Conservation (phyloP, 2,113 vertebrate genomes). For the Cyrtonyx montezumae region DNA sequence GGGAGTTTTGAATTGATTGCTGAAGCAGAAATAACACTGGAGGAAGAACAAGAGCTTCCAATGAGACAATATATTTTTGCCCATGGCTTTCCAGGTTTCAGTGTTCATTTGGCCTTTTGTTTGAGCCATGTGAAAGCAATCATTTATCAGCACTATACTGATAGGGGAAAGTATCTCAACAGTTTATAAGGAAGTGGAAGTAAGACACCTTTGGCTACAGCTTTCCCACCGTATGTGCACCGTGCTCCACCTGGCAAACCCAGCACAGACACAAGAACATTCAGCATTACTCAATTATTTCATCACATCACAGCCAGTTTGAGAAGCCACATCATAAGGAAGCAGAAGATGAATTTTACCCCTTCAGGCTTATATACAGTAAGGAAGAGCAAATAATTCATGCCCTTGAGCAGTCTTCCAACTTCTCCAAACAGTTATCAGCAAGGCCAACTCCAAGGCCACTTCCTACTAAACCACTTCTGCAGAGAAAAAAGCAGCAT, state of each 20-base stretch:
- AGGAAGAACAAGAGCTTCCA: neutral
- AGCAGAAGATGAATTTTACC: slow-evolving; percentile 21
- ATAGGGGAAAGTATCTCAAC: neutral
- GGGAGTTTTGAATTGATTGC: no score
- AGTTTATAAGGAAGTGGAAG: neutral
- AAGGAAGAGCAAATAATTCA: neutral
- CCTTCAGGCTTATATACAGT: slow-evolving; percentile 2
- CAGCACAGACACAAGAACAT: neutral
- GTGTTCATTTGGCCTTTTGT: neutral
- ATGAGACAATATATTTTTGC: neutral
- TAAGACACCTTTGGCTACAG: neutral
- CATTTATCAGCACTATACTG: neutral
- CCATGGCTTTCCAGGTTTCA: neutral
- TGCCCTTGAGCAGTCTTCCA: neutral
- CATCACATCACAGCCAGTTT: neutral
- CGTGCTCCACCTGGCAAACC: neutral
- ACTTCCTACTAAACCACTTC: neutral
- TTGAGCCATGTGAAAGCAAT: neutral
- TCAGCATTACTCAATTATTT: slow-evolving; percentile 35
- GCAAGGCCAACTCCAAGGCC: neutral
- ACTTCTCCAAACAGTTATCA: neutral
- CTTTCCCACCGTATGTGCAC: neutral
- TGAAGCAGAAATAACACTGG: neutral
- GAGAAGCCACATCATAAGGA: neutral
- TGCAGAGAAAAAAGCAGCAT: neutral